Conservation (phyloP, 1,140 invertebrate species). For the Panagrolaimus sp. region DNA sequence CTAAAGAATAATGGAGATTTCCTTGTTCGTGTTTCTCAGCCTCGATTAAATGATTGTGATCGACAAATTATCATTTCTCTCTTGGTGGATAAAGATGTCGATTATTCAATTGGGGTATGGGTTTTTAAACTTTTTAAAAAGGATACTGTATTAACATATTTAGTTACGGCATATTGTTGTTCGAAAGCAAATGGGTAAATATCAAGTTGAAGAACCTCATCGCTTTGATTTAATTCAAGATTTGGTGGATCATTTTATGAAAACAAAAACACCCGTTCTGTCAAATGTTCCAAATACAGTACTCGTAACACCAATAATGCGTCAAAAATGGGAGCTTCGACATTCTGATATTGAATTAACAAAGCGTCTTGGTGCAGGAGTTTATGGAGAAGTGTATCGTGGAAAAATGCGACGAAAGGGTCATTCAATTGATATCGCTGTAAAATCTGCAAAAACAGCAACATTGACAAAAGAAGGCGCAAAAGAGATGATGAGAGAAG, state of each 20-base stretch:
- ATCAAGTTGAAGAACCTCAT: constrained; percentile 10
- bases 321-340: neutral
- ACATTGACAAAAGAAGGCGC: neutral
- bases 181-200: neutral
- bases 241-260: neutral
- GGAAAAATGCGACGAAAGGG: neutral
- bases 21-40: neutral
- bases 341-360: constrained; percentile 12
- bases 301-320: neutral
- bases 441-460: neutral
- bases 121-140: too few relatives aligned
- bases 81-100: neutral
- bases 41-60: neutral
- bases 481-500: constrained; percentile 20
- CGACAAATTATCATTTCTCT: constrained; percentile 4
- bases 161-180: constrained; percentile 8
- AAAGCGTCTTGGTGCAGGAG: neutral
- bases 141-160: neutral
- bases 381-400: constrained; percentile 2
- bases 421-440: neutral
- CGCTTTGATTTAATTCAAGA: constrained; percentile 2
- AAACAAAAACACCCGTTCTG: neutral
- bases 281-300: neutral
- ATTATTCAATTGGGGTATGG: neutral
- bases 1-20: constrained; percentile 10